Conservation (phyloP, 1,140 invertebrate genomes). For the Drosophila kanapiae region DNA sequence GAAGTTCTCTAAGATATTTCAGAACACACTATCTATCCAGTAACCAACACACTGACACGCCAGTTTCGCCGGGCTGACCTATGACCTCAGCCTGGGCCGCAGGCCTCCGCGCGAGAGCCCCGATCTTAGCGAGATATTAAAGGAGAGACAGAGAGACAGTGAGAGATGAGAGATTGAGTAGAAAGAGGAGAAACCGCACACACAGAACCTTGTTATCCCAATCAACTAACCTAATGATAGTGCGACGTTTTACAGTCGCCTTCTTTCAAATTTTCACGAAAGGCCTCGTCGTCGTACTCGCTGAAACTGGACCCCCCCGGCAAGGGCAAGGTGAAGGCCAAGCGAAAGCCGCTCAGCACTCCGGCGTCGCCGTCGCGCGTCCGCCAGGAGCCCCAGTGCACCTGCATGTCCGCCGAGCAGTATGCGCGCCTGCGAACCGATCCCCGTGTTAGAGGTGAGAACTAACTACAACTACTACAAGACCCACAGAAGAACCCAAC, state of each 20-base stretch:
- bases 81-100: conserved; percentile 11
- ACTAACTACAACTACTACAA: conserved; percentile 46
- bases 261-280: conserved; percentile 98
- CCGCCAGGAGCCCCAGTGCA: conserved; percentile 94
- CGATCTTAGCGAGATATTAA: not conserved
- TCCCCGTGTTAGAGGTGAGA: conserved; percentile 90
- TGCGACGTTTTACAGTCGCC: conserved; percentile 94
- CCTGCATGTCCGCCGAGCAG: conserved; percentile 97
- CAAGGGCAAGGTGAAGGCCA: conserved; percentile 93
- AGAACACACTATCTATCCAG: conserved; percentile 29
- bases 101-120: conserved; percentile 18
- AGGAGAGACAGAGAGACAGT: conserved; percentile 21
- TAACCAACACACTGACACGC: conserved; percentile 27
- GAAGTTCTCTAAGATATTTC: conserved; percentile 40
- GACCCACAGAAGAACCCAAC: conserved; percentile 29
- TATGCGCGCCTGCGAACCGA: conserved; percentile 94
- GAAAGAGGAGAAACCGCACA: conserved; percentile 79
- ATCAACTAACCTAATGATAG: conserved; percentile 86
- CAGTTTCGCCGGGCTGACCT: conserved; percentile 16
- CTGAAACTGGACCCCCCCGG: conserved; percentile 95
- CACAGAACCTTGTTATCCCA: conserved; percentile 85
- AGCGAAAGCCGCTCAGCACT: conserved; percentile 95
- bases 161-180: conserved; percentile 31
- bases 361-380: conserved; percentile 96
- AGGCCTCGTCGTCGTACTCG: conserved; percentile 98